These are phyloP conservation scores for Dendrocincla fuliginosa DNA, from an alignment of 2,797 vertebrate species.

Conservation along the genomic window DNA sequence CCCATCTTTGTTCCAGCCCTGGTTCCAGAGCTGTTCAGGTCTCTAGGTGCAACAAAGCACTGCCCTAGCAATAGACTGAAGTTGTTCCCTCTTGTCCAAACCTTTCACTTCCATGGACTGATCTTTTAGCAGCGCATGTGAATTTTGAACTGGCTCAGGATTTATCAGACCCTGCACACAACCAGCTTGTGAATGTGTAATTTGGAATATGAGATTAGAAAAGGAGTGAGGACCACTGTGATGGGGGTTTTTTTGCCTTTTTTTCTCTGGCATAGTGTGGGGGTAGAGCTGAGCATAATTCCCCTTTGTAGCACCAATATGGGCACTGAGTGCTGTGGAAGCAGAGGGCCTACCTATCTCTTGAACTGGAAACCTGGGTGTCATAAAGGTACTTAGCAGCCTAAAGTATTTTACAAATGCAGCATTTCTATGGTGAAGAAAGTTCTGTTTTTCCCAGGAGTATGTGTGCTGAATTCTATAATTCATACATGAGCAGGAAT, in stretches of 20 bases:
- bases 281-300: not conserved
- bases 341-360: not conserved
- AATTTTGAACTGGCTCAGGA: not conserved
- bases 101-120: not conserved
- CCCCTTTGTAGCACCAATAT: not conserved
- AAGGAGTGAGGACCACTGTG: not conserved
- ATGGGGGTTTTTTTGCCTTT: not conserved
- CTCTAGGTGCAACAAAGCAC: not conserved
- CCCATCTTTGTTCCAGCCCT: not conserved
- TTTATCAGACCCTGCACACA: not conserved
- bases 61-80: not conserved
- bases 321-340: not conserved
- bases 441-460: not conserved
- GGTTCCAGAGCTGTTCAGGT: not conserved
- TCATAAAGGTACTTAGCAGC: not conserved
- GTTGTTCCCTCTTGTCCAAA: not conserved
- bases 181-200: not conserved
- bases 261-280: not conserved
- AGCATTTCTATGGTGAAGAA: not conserved
- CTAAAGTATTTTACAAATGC: not conserved
- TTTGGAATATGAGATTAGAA: not conserved
- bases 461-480: not conserved
- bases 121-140: not conserved
- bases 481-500: not conserved
- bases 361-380: not conserved